A percentile compares a stretch with the other conserved stretches of the same genome.
Evolutionary conservation across 2,888 invertebrate species (phyloP).

Genomic region (Disparrhopalites patrizii): DNA sequence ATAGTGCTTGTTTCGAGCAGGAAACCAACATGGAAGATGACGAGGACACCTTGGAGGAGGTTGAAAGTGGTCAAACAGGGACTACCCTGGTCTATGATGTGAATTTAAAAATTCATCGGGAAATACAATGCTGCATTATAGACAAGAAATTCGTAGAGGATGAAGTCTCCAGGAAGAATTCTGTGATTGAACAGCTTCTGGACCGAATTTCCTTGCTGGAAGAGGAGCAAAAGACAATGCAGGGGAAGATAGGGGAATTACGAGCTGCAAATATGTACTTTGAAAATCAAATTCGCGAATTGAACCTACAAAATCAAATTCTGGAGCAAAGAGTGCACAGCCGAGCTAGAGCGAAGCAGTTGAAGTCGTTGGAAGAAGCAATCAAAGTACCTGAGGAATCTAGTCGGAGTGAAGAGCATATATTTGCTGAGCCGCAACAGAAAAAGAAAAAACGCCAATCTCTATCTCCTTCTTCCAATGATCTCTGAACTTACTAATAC

Average conservation of each 20-base stretch:
- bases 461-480: too few relatives aligned
- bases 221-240: slow-evolving; percentile 33
- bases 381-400: not conserved
- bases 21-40: not conserved
- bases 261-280: slow-evolving; percentile 23
- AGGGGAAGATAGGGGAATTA: slow-evolving; percentile 21
- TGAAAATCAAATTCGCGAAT: slow-evolving; percentile 28
- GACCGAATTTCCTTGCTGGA: slow-evolving; percentile 35
- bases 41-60: not conserved
- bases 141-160: slow-evolving; percentile 21
- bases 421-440: not conserved
- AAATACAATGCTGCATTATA: slow-evolving; percentile 15
- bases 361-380: not conserved
- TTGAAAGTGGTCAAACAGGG: not conserved
- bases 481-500: too few relatives aligned
- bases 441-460: slow-evolving; percentile 6
- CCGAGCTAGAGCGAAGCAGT: not conserved
- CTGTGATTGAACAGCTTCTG: slow-evolving; percentile 37
- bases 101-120: slow-evolving; percentile 5
- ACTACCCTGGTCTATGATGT: slow-evolving; percentile 1
- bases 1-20: slow-evolving; percentile 15
- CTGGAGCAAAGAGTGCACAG: slow-evolving; percentile 15
- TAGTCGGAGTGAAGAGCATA: not conserved
- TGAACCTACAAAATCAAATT: slow-evolving; percentile 17
- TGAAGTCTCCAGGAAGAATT: slow-evolving; percentile 38